These are phyloP conservation scores for Nebria ingens DNA, from an alignment of 1,140 invertebrate genomes.

Conservation along the genomic window DNA sequence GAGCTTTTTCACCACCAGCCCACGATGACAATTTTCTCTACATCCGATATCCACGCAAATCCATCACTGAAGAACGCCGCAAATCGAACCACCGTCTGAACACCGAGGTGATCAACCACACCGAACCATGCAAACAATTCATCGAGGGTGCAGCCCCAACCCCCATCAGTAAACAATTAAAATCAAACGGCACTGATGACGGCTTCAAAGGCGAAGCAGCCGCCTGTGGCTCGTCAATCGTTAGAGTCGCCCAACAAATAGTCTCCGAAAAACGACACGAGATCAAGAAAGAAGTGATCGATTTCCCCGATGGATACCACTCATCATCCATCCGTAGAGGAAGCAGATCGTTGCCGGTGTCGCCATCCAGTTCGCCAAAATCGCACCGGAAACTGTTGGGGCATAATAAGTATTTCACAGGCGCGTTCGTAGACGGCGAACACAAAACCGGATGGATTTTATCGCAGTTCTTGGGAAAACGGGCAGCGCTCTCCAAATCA, in stretches of 20 bases:
- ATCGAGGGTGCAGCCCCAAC: conserved; percentile 29
- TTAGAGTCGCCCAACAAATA: conserved; percentile 61
- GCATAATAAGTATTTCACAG: conserved; percentile 41
- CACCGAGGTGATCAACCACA: conserved; percentile 17
- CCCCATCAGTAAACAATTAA: conserved; percentile 34
- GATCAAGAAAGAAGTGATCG: conserved; percentile 18
- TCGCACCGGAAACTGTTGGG: conserved; percentile 36
- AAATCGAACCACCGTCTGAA: conserved; percentile 5
- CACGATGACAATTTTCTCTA: conserved; percentile 61
- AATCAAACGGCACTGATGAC: conserved; percentile 53
- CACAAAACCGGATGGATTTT: conserved; percentile 42
- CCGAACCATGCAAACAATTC: conserved; percentile 12
- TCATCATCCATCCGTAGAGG: conserved; percentile 38
- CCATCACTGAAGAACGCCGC: conserved; percentile 16
- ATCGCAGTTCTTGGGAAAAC: conserved; percentile 36
- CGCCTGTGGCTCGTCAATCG: conserved; percentile 57
- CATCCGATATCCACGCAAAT: conserved; percentile 44
- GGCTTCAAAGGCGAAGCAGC: conserved; percentile 58
- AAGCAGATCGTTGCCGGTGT: conserved; percentile 57
- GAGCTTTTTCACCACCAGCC: conserved; percentile 54
- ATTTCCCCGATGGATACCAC: conserved; percentile 25
- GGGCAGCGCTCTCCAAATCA: conserved; percentile 18
- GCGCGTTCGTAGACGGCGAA: conserved; percentile 35
- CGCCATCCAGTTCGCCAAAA: conserved; percentile 49
- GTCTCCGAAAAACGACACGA: conserved; percentile 38